A percentile compares a stretch with the other conserved stretches of the same genome.
phyloP scores from a whole-genome alignment of 2,797 vertebrate species.

The Onychomys leucogaster region DNA sequence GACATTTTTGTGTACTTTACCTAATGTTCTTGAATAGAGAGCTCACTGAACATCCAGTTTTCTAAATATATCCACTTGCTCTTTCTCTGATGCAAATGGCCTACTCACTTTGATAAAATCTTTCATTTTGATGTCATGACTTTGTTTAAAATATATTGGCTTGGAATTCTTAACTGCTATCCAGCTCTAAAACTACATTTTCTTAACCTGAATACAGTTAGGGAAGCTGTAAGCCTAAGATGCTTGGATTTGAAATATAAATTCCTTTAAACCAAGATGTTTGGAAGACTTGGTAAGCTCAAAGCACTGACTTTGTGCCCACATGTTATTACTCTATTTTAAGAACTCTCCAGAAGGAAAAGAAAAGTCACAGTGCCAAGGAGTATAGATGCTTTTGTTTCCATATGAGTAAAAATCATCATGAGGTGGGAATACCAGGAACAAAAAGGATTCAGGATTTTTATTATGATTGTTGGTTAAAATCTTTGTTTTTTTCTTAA shows the following conservation, averaged over 20 bases:
- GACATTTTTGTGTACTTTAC: constrained; percentile 31
- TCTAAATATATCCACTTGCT: constrained; percentile 47
- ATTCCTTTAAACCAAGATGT: constrained; percentile 38
- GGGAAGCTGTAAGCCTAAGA: constrained; percentile 49
- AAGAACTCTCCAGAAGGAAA: not conserved
- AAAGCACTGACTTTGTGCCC: not conserved
- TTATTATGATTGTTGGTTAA: not conserved
- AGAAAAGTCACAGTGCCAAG: not conserved
- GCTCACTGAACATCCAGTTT: constrained; percentile 46
- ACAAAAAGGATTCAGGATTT: not conserved
- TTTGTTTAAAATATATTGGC: constrained; percentile 66
- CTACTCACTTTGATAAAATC: constrained; percentile 70
- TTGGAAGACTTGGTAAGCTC: constrained; percentile 28
- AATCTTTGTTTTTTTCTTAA: constrained; percentile 32
- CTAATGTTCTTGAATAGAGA: constrained; percentile 63
- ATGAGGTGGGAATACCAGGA: not conserved
- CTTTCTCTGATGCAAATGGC: constrained; percentile 67
- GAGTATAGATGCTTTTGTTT: constrained; percentile 8
- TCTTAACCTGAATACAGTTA: constrained; percentile 65
- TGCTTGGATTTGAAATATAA: constrained; percentile 73
- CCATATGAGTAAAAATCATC: not conserved
- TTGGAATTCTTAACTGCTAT: constrained; percentile 67
- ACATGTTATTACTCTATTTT: constrained; percentile 53
- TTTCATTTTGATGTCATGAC: constrained; percentile 65
- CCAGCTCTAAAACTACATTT: constrained; percentile 47